Base-by-base conservation (phyloP, 2,797 vertebrate genomes). In the Kryptolebias ocellatus region DNA sequence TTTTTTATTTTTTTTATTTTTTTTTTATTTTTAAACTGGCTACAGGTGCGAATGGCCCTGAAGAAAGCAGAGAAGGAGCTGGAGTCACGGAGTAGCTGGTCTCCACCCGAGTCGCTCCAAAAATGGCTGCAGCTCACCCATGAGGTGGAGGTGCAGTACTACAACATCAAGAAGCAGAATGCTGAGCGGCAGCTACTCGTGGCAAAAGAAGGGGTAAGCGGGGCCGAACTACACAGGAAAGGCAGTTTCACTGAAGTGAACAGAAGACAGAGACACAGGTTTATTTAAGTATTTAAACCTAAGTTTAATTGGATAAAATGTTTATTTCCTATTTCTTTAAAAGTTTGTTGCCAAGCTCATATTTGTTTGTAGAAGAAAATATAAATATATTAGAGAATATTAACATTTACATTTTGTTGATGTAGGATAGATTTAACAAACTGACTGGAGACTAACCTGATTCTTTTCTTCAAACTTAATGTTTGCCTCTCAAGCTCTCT, bases 111-210 rank as follows among this genome's bases (percentile, higher is more conserved):
- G 24, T 89, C 96, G 27, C 93, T 99, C 31, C 97, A 99, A 93
- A 98, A 97, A 87, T 99, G 97, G 98, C 93, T 99, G 77, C 98
- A 99, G 95, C 95, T 99, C 86, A 99, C 97, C 3, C 97, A 98
- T 2, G 98, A 99, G 91, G 97, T 99, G 87, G 98, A 99, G 89
- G 96, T 99, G 50, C 96, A 97, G 87, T 99, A 99, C 92, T 99
- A 99, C 92, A 98, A 98, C 90, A 93, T 99, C 92, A 99, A 99
- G 93, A 99, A 99, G 63, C 97, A 98, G 79, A 98, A 95, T 0
- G 98, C 98, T 0, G 98, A 99, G 90, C 94, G 93, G 70, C 97
- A 98, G 92, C 95, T 99, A 64, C 93, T 96, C 70, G 83, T 98
- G 90, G 98, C 98, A 86, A 99, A 99, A 89, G 97, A 99, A 73